These are phyloP conservation scores for Sebastes paucispinis DNA, from an alignment of 2,797 vertebrate genomes.

Conservation along the genomic window DNA sequence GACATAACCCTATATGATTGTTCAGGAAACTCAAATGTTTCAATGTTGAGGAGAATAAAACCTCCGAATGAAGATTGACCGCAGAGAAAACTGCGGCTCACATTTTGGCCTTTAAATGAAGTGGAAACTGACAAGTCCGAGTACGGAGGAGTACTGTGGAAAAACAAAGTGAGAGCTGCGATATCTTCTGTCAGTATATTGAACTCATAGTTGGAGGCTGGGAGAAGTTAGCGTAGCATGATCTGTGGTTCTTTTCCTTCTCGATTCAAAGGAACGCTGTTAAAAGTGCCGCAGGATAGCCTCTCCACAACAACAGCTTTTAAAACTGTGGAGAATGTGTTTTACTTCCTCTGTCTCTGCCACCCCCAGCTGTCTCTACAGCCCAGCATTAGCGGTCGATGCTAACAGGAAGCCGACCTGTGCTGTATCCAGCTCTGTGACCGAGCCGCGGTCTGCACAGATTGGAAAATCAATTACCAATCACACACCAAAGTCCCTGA, in stretches of 20 bases:
- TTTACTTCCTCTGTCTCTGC: background rate
- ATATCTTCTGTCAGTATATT: background rate
- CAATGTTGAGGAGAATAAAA: background rate
- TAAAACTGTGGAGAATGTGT: constrained; percentile 11
- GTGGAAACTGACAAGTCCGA: background rate
- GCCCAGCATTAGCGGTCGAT: constrained; percentile 36
- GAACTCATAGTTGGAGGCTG: background rate
- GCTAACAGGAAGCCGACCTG: constrained; percentile 63
- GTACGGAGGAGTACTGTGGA: background rate
- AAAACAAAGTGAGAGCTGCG: background rate
- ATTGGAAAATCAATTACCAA: constrained; percentile 73
- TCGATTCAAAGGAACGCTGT: background rate
- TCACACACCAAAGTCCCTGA: constrained; percentile 40
- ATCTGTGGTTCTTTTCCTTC: background rate
- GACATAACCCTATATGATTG: background rate
- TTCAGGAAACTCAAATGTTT: background rate
- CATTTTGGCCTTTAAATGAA: background rate
- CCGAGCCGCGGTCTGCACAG: constrained; percentile 43
- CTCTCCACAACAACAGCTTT: background rate
- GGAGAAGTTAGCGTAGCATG: background rate
- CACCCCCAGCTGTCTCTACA: constrained; percentile 14
- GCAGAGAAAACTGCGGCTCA: background rate
- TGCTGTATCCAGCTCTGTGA: constrained; percentile 56
- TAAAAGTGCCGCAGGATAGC: background rate
- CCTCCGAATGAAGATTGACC: background rate